phyloP scores from a whole-genome alignment of 1,140 invertebrate genomes.

The Zaprionus davidi region DNA sequence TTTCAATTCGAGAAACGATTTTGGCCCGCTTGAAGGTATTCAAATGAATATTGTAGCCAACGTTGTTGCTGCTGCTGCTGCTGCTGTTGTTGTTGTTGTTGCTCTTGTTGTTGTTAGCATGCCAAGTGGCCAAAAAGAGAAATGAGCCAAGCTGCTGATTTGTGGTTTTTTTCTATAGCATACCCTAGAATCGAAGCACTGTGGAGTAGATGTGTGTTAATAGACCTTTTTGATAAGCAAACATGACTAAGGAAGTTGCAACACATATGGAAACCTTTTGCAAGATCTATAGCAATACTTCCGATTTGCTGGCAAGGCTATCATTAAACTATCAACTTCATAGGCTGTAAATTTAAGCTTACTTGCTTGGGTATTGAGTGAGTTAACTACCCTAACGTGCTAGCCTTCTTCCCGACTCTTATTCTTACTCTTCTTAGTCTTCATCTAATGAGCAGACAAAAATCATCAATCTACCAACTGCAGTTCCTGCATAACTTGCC shows the following conservation, averaged over 20 bases:
- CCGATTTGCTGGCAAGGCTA: neutral
- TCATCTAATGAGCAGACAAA: no score
- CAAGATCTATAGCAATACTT: neutral
- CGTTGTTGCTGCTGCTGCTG: slow-evolving; percentile 20
- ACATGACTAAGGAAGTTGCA: no score
- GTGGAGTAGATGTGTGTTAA: neutral
- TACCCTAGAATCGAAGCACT: slow-evolving; percentile 3
- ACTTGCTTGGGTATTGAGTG: no score
- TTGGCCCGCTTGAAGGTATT: slow-evolving; percentile 59
- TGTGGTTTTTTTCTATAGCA: slow-evolving; percentile 20
- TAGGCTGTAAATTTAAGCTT: neutral
- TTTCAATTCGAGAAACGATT: slow-evolving; percentile 52
- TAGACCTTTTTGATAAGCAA: no score
- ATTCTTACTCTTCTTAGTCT: no score
- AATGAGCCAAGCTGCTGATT: slow-evolving; percentile 61
- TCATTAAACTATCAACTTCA: neutral
- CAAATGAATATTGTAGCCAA: slow-evolving; percentile 62
- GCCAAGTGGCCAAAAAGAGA: slow-evolving; percentile 76
- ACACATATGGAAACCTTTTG: no score
- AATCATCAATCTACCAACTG: no score
- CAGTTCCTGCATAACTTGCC: no score
- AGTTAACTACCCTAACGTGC: no score
- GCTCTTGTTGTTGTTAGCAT: slow-evolving; percentile 48
- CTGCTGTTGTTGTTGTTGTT: slow-evolving; percentile 16
- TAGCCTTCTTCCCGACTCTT: no score